Evolutionary conservation across 2,888 invertebrate genomes (phyloP), one percentile per base, ranked within the genome.

Genomic region (Eugnorisma glareosa): DNA sequence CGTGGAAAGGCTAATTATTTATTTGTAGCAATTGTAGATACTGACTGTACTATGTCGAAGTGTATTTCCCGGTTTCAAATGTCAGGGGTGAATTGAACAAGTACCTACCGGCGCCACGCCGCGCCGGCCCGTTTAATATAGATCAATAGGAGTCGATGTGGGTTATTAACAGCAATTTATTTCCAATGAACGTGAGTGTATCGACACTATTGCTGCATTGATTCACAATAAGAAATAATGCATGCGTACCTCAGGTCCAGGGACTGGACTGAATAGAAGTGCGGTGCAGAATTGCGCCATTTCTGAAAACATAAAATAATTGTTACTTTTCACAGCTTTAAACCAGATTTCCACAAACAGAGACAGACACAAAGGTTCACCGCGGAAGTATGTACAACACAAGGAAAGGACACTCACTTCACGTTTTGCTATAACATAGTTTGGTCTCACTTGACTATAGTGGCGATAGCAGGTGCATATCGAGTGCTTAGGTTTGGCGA

Each of bases 401-500:
- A 86, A 71, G 76, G 80, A 89, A 80, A 77, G 83, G 93, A 94
- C 95, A 96, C 96, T 96, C 94, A 96, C 96, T 89, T 93, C 92
- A 88, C 92, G 91, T 86, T 92, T 91, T 81, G 93, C 92, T 92
- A 96, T 95, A 79, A 95, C 89, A 93, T 96, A 96, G 91, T 94
- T 93, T 88, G 96, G 96, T 91, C 95, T 94, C 91, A 95, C 96
- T 95, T 96, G 96, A 88, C 96, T 96, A 88, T 96, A 96, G 57
- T 88, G 91, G 45, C 95, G 93, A 84, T 87, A 89, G 90, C 94
- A 93, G 86, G 89, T 82, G 88, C 95, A 94, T 77, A 89, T 77
- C n/a, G 91, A 73, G 40, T 91, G 88, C 37, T 90, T 74, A 51
- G 92, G 88, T 75, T 91, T 93, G 77, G 92, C 75, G 48, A 91